phyloP scores from a whole-genome alignment of 2,797 vertebrate species.

The Pipistrellus pipistrellus region DNA sequence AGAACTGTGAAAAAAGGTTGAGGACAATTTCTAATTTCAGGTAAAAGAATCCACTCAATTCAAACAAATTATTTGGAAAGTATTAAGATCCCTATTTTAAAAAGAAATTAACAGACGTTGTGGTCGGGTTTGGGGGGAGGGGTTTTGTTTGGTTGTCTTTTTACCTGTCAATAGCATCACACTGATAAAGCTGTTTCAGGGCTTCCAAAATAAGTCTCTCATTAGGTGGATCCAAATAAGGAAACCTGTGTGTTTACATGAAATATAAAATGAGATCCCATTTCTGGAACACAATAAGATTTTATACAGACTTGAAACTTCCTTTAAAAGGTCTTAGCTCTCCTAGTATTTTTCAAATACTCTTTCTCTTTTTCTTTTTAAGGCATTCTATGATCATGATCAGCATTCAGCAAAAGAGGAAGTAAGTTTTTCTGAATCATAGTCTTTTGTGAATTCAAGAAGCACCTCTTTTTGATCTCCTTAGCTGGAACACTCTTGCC shows the following conservation, averaged over 20 bases:
- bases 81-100: slow-evolving; percentile 17
- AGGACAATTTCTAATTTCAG: slow-evolving; percentile 54
- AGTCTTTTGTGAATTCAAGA: slow-evolving; percentile 39
- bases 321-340: slow-evolving; percentile 56
- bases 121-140: background rate
- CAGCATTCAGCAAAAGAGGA: slow-evolving; percentile 48
- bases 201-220: slow-evolving; percentile 97
- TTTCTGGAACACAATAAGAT: background rate
- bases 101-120: slow-evolving; percentile 22
- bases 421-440: slow-evolving; percentile 25
- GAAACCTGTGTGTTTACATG: slow-evolving; percentile 90
- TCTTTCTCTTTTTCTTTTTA: background rate
- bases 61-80: slow-evolving; percentile 60
- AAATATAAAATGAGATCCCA: slow-evolving; percentile 26
- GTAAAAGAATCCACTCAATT: slow-evolving; percentile 30
- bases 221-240: slow-evolving; percentile 96
- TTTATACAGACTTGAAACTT: slow-evolving; percentile 12
- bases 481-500: background rate
- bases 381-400: background rate
- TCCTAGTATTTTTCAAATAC: slow-evolving; percentile 2
- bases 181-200: slow-evolving; percentile 97
- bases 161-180: slow-evolving; percentile 97
- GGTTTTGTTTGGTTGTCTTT: background rate
- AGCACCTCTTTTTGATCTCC: background rate
- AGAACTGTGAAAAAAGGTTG: slow-evolving; percentile 54